These are phyloP conservation scores for Selenia dentaria DNA, from an alignment of 2,888 invertebrate species.

Conservation along the genomic window DNA sequence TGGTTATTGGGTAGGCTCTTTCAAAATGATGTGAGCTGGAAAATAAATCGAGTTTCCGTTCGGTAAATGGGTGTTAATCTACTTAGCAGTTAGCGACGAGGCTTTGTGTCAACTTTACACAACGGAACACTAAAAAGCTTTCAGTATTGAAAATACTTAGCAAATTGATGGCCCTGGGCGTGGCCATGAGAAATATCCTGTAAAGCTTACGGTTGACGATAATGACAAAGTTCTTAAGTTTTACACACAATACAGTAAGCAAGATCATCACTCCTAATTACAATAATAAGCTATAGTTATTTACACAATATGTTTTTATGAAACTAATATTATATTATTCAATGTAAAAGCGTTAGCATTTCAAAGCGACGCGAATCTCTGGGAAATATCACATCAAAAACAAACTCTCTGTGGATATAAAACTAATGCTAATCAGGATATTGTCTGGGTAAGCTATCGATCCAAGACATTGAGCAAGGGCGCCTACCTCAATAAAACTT, in stretches of 20 bases:
- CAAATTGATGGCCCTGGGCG: constrained; percentile 28
- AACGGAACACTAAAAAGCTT: constrained; percentile 37
- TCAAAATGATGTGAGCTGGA: constrained; percentile 20
- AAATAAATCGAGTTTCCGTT: constrained; percentile 35
- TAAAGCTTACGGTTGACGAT: constrained; percentile 7
- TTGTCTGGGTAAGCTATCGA: constrained; percentile 27
- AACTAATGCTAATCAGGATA: no score
- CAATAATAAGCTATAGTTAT: no score
- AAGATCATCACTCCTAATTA: no score
- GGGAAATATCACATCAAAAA: no score
- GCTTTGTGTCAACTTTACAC: constrained; percentile 39
- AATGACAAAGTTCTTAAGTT: background rate
- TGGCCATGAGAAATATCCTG: constrained; percentile 1
- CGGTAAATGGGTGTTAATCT: constrained; percentile 38
- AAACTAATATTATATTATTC: no score
- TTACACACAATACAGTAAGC: no score
- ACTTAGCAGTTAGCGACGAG: constrained; percentile 35
- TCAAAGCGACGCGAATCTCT: no score
- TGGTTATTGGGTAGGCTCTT: constrained; percentile 7
- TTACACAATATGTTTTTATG: no score
- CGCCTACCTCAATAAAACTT: constrained; percentile 47
- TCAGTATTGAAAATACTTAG: constrained; percentile 30
- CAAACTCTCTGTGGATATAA: no score
- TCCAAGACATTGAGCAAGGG: constrained; percentile 23
- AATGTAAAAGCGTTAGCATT: no score